These are phyloP conservation scores for Trypoxylus dichotomus DNA, from an alignment of 1,140 invertebrate species.

Conservation along the genomic window DNA sequence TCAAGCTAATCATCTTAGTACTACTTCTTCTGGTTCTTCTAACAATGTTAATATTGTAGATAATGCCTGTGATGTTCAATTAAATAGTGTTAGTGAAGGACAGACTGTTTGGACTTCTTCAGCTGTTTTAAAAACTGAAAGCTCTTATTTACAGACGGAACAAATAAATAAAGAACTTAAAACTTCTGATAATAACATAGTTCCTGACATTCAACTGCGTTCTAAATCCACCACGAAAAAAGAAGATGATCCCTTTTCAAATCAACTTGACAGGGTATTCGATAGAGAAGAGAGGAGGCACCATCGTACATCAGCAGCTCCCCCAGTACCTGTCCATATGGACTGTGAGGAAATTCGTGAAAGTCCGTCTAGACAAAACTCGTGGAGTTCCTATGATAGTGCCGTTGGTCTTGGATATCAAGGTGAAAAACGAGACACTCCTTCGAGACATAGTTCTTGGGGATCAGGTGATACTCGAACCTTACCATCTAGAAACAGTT, in stretches of 20 bases:
- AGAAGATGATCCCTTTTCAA: slow-evolving; percentile 68
- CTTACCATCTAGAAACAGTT: slow-evolving; percentile 70
- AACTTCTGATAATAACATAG: slow-evolving; percentile 37
- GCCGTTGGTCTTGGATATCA: slow-evolving; percentile 66
- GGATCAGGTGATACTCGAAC: slow-evolving; percentile 71
- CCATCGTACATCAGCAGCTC: slow-evolving; percentile 49
- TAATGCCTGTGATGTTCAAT: slow-evolving; percentile 50
- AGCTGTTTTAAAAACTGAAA: slow-evolving; percentile 40
- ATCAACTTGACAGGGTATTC: slow-evolving; percentile 70
- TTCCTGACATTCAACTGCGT: slow-evolving; percentile 45
- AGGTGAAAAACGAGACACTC: slow-evolving; percentile 55
- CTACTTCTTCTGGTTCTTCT: slow-evolving; percentile 28
- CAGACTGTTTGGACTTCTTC: slow-evolving; percentile 47
- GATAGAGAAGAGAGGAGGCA: slow-evolving; percentile 70
- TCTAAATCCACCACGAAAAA: slow-evolving; percentile 33
- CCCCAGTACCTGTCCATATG: slow-evolving; percentile 44
- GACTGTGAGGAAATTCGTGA: slow-evolving; percentile 43
- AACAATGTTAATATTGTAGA: slow-evolving; percentile 18
- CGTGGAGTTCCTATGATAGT: slow-evolving; percentile 80
- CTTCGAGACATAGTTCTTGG: slow-evolving; percentile 82
- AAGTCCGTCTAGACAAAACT: slow-evolving; percentile 69
- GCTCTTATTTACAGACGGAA: slow-evolving; percentile 13
- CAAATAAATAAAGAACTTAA: slow-evolving; percentile 19
- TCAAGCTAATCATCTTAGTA: background rate
- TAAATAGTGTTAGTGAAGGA: slow-evolving; percentile 56